Conservation (phyloP, 1,140 invertebrate genomes). For the Aphidius ervi region DNA sequence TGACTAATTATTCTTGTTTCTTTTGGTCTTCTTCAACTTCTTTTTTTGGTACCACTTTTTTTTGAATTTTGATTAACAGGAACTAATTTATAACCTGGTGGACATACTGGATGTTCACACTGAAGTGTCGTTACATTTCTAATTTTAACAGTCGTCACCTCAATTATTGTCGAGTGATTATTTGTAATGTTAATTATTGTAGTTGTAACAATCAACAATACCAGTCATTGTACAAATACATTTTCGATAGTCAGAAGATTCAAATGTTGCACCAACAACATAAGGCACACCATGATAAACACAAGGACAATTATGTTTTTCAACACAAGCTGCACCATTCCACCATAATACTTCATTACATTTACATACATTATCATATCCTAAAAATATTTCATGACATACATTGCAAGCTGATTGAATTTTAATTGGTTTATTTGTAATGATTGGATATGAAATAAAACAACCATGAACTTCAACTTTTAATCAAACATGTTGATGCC, state of each 20-base stretch:
- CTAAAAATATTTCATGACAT: conserved; percentile 44
- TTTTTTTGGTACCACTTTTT: conserved; percentile 29
- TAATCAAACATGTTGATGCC: conserved; percentile 66
- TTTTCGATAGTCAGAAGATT: conserved; percentile 67
- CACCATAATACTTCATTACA: conserved; percentile 57
- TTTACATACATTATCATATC: conserved; percentile 46
- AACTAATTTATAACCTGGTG: conserved; percentile 56
- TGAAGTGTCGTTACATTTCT: conserved; percentile 22
- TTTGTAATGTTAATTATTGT: not conserved
- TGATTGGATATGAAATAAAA: conserved; percentile 61
- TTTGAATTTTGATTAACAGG: conserved; percentile 21
- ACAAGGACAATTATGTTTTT: conserved; percentile 70
- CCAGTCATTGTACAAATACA: conserved; percentile 76
- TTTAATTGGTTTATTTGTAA: not conserved
- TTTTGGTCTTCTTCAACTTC: not conserved
- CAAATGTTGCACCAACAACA: conserved; percentile 63
- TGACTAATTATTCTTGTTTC: conserved; percentile 16
- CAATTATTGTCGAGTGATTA: conserved; percentile 10
- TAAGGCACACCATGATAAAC: conserved; percentile 66
- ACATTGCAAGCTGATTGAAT: conserved; percentile 31
- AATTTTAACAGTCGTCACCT: conserved; percentile 30
- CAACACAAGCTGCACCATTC: conserved; percentile 70
- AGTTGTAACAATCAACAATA: conserved; percentile 56
- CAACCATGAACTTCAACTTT: conserved; percentile 69
- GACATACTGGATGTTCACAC: conserved; percentile 56